A percentile compares a stretch with the other conserved stretches of the same genome.
These are phyloP conservation scores for Momotus momota DNA, from an alignment of 2,797 vertebrate genomes.

Conservation along the genomic window DNA sequence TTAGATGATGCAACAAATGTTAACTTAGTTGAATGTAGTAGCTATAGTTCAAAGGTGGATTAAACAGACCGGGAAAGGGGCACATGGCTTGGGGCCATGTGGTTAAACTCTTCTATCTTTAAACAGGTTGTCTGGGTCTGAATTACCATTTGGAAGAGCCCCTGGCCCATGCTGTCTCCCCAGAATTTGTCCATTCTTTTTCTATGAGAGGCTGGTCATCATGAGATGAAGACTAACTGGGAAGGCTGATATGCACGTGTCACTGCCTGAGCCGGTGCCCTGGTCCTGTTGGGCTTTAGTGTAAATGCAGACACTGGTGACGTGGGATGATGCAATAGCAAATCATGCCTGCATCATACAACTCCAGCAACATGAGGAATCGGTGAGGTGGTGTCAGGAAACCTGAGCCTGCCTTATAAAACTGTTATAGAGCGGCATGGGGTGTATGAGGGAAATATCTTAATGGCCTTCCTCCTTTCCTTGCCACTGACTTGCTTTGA, in stretches of 20 bases:
- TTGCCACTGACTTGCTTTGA: background rate
- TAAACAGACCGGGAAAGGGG: background rate
- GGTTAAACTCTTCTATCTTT: background rate
- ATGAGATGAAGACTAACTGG: background rate
- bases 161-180: no score
- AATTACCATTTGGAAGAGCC: background rate
- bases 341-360: background rate
- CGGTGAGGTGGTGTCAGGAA: background rate
- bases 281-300: background rate
- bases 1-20: background rate
- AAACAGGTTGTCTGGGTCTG: background rate
- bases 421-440: background rate
- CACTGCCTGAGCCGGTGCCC: background rate
- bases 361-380: background rate
- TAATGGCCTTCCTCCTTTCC: background rate
- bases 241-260: background rate
- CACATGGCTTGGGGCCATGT: background rate
- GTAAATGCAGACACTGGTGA: background rate
- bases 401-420: background rate
- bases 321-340: background rate
- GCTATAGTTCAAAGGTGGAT: conserved; percentile 1
- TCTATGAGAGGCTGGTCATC: background rate
- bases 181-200: background rate
- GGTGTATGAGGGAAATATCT: background rate
- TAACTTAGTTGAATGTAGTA: background rate